Percentiles rank a stretch among this genome's conserved stretches.
These are phyloP conservation scores for Phoxinus dragarum DNA, from an alignment of 2,797 vertebrate genomes.

Conservation along the genomic window DNA sequence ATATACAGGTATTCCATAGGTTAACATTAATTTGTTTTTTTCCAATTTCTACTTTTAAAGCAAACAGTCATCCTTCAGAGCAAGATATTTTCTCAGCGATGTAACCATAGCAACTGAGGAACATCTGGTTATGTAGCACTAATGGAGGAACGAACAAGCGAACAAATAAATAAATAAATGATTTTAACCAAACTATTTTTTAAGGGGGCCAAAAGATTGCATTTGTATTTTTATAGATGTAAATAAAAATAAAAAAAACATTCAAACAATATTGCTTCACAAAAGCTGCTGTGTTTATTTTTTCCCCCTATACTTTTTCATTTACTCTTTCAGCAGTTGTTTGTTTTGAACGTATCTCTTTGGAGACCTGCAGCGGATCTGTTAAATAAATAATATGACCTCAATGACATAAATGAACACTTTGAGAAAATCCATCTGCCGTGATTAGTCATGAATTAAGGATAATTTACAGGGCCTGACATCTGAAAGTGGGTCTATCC, in stretches of 20 bases:
- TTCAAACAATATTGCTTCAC: neutral
- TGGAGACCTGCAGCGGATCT: neutral
- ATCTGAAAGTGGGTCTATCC: neutral
- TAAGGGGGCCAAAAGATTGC: neutral
- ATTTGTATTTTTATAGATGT: neutral
- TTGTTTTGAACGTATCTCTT: conserved; percentile 6
- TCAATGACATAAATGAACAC: conserved; percentile 3
- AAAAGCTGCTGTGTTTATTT: neutral
- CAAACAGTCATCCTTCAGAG: neutral
- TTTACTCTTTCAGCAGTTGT: neutral
- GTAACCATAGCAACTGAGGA: conserved; percentile 54
- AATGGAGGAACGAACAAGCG: neutral
- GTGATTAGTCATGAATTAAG: conserved; percentile 10
- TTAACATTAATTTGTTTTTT: neutral
- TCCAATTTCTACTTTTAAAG: neutral
- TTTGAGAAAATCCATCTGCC: conserved; percentile 14
- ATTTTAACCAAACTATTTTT: neutral
- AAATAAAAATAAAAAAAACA: neutral
- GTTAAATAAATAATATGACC: conserved; percentile 28
- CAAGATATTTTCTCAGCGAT: conserved; percentile 8
- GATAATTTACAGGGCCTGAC: neutral
- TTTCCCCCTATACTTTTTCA: neutral
- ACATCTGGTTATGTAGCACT: conserved; percentile 28
- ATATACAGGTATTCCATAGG: neutral
- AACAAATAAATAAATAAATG: neutral